A percentile compares a stretch with the other conserved stretches of the same genome.
These are phyloP conservation scores for Benitochromis conjunctus DNA, from an alignment of 2,113 vertebrate genomes.

Conservation along the genomic window DNA sequence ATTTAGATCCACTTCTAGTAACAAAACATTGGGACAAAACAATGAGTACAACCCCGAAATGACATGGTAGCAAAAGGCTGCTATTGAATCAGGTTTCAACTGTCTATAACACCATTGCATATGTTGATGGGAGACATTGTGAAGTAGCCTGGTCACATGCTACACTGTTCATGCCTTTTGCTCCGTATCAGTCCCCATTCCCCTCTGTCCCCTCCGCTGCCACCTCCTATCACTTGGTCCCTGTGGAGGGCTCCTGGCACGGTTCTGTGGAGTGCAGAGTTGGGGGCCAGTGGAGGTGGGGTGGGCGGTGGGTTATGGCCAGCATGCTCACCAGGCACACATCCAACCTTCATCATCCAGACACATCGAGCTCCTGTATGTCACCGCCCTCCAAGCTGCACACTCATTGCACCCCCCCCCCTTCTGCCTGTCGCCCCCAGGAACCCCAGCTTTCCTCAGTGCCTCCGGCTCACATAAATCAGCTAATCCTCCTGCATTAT, in stretches of 20 bases:
- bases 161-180: background rate
- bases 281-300: background rate
- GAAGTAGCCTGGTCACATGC: background rate
- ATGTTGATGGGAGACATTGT: background rate
- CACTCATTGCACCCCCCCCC: conserved; percentile 5
- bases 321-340: conserved; percentile 30
- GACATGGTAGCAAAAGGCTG: background rate
- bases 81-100: background rate
- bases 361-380: conserved; percentile 41
- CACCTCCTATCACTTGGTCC: conserved; percentile 40
- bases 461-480: conserved; percentile 62
- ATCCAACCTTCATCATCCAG: conserved; percentile 47
- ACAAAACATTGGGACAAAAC: background rate
- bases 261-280: background rate
- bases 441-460: conserved; percentile 47
- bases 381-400: conserved; percentile 20
- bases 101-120: background rate
- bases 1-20: background rate
- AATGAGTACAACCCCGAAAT: background rate
- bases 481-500: conserved; percentile 73
- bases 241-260: conserved; percentile 26
- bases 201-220: background rate
- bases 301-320: background rate
- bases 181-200: background rate
- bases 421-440: conserved; percentile 47